Evolutionary conservation across 1,140 invertebrate genomes (phyloP).

Genomic region (Atta colombica): DNA sequence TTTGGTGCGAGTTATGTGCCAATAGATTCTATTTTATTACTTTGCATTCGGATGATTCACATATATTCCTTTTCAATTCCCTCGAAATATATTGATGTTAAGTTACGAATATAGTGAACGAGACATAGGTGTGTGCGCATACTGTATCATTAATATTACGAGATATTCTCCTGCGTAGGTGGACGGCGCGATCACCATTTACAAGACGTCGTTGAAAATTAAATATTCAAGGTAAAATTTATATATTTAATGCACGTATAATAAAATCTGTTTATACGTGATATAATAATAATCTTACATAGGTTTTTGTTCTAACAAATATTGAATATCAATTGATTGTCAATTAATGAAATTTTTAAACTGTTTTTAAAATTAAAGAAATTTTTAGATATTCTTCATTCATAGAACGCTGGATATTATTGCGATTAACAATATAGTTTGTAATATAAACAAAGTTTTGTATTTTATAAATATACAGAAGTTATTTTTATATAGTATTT

Average conservation of each 20-base stretch:
- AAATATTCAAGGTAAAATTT: conserved; percentile 47
- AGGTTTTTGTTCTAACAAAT: background rate
- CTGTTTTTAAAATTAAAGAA: too few relatives aligned
- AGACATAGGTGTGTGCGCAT: background rate
- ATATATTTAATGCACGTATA: conserved; percentile 21
- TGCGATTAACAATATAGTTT: background rate
- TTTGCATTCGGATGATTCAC: background rate
- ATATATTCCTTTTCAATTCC: background rate
- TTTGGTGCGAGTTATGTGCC: background rate
- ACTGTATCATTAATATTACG: conserved; percentile 37
- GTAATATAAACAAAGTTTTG: background rate
- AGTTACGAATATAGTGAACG: conserved; percentile 18
- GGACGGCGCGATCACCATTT: conserved; percentile 10
- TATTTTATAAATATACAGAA: background rate
- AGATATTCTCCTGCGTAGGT: conserved; percentile 15
- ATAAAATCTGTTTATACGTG: background rate
- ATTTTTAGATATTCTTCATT: background rate
- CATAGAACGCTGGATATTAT: background rate
- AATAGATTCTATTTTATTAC: background rate
- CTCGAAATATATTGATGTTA: background rate
- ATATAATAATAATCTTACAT: background rate
- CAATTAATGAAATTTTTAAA: background rate
- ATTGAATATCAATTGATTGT: background rate
- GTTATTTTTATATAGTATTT: background rate
- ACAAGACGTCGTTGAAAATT: conserved; percentile 24